A percentile compares a stretch with the other conserved stretches of the same genome.
These are phyloP conservation scores for Epirrhoe alternata DNA, from an alignment of 2,888 invertebrate species.

Conservation along the genomic window DNA sequence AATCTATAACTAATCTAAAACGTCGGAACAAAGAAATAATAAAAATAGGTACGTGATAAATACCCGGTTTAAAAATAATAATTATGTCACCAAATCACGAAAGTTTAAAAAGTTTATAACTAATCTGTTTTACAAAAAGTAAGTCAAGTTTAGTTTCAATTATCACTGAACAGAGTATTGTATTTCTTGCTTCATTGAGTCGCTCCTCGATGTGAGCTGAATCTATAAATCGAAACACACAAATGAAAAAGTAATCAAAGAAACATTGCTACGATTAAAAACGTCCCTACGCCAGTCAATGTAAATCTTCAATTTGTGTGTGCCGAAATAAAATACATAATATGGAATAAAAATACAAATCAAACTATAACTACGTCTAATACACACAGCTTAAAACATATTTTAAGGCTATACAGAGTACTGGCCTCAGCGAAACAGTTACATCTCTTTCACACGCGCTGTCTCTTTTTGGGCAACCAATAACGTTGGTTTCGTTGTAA, in stretches of 20 bases:
- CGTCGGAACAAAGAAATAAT: no score
- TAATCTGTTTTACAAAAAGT: no score
- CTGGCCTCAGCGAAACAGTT: slow-evolving; percentile 15
- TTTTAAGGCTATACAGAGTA: slow-evolving; percentile 24
- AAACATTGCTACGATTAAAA: slow-evolving; percentile 5
- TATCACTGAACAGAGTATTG: no score
- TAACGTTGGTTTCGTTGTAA: slow-evolving; percentile 32
- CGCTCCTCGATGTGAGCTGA: slow-evolving; percentile 41
- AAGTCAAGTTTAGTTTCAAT: no score
- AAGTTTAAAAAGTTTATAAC: no score
- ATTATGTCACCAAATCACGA: no score
- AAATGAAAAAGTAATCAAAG: slow-evolving; percentile 12
- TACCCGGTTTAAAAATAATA: no score
- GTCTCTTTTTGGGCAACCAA: slow-evolving; percentile 20
- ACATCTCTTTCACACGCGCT: slow-evolving; percentile 9
- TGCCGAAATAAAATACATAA: slow-evolving; percentile 48
- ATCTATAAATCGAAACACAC: slow-evolving; percentile 32
- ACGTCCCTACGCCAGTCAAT: neutral
- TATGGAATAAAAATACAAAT: slow-evolving; percentile 69
- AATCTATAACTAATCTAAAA: no score
- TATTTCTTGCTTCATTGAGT: no score
- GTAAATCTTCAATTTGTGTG: slow-evolving; percentile 22
- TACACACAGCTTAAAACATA: slow-evolving; percentile 42
- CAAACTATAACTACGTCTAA: slow-evolving; percentile 46
- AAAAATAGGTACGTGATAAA: no score